Evolutionary conservation across 2,113 vertebrate species (phyloP).

Genomic region (Serilophus lunatus): DNA sequence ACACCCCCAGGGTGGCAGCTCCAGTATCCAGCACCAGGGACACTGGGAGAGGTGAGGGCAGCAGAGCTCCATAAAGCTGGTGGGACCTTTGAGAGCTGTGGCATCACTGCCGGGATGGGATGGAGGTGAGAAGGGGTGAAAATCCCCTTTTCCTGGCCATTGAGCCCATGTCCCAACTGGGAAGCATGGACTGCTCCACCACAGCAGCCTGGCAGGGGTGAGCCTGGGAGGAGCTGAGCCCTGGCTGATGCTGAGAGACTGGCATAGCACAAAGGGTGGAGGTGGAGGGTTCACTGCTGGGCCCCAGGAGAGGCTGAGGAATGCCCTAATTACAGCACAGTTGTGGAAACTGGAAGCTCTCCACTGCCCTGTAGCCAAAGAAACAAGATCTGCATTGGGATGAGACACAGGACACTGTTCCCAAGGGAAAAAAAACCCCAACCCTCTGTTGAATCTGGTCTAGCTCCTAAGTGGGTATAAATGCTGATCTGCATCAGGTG

Average conservation of each 20-base stretch:
- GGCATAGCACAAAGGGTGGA: not conserved
- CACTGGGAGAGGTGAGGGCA: not conserved
- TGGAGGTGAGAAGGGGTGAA: not conserved
- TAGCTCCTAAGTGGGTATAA: not conserved
- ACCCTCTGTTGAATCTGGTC: not conserved
- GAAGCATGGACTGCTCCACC: not conserved
- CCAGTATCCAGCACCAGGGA: too few species aligned
- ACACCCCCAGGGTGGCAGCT: too few species aligned
- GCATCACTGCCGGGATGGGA: not conserved
- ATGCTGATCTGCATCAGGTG: not conserved
- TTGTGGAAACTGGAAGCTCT: constrained; percentile 3
- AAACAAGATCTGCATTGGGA: not conserved
- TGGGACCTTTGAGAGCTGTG: not conserved
- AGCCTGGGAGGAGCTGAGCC: not conserved
- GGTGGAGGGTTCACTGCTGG: not conserved
- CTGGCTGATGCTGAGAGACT: not conserved
- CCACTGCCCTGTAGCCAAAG: constrained; percentile 10
- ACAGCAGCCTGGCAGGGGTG: not conserved
- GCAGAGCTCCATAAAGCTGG: not conserved
- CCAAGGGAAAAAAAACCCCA: not conserved
- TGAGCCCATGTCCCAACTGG: not conserved
- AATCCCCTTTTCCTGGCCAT: not conserved
- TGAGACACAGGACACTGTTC: constrained; percentile 18
- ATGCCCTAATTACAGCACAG: not conserved
- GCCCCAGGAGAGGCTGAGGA: not conserved